Evolutionary conservation across 2,113 vertebrate species (phyloP), one percentile per base, ranked within the genome.

Genomic region (Lipophrys pholis): DNA sequence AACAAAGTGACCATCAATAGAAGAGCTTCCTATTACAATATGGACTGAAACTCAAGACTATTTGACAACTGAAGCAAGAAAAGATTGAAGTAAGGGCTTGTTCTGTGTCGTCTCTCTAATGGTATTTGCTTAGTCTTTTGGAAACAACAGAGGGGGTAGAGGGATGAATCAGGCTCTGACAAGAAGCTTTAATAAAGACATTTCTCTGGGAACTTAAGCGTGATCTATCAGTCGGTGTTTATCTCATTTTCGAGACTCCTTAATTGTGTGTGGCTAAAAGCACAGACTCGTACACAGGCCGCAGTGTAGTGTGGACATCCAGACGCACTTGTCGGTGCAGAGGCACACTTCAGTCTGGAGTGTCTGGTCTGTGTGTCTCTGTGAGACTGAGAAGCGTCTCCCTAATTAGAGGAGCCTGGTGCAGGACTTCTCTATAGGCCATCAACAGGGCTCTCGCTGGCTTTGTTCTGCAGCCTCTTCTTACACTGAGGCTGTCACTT

Each of bases 31-130:
- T 58, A 87, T 87, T 82, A 77, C 80, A 77, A 86, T 57, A 42
- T 73, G 57, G 74, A 77, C 46, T 17, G 39, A 82, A 84, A 83
- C 71, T 80, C 69, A 12, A 51, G 74, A 82, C 69, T 76, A 79
- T 90, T 87, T 90, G 91, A 84, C 90, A 92, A 92, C 80, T 93
- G 82, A 90, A 91, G 92, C 90, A 90, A 87, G 88, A 89, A 60
- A 51, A 91, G 87, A 94, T 93, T 87, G 90, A 84, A 73, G 75
- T 94, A 93, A 94, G 90, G 90, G 90, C 89, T 85, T 85, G 80
- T 54, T 80, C 58, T 81, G 71, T 79, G 76, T 62, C 56, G 64
- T 56, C 84, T 60, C 86, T 78, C 69, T 90, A 85, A 89, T 91
- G 87, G 87, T 81, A 78, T 92, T 83, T 90, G 90, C 79, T 90